Base-by-base conservation (phyloP, 1,140 invertebrate genomes). In the Drosophila kikkawai region DNA sequence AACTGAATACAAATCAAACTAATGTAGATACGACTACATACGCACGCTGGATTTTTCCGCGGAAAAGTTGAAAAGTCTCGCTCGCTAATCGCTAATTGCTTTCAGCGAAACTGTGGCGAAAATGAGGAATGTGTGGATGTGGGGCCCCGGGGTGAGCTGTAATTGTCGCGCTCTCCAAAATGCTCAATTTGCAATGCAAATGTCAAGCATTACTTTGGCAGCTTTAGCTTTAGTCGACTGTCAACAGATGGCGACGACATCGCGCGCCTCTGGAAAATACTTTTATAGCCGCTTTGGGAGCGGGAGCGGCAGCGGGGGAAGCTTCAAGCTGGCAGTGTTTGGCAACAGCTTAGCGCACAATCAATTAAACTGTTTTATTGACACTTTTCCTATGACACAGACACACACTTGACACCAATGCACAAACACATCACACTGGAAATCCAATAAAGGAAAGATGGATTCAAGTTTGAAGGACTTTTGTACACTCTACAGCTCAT, bases 121-220 rank as follows among this genome's bases (percentile, higher is more conserved):
- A 60, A 32, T 34, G 48, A 34, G 50, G 50, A 34, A 51, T 51
- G n/a, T 34, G 48, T 32, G 8, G 19, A 29, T 29, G 26, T 29
- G 26, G 32, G 36, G 12, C 1, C 0, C n/a, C 9, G 39, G 55
- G 39, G 22, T n/a, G 45, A 39, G 68, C 56, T 90, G 81, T 88
- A 90, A 88, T 88, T 90, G 85, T 88, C 80, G 85, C 78, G 73
- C 82, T 90, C 79, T 85, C 79, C 67, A 60, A 85, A 90, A 85
- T 85, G 85, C 79, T 79, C 85, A 90, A 90, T 90, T 90, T 90
- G 86, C 85, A 90, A 90, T 90, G 85, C 85, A 90, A 88, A 88
- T 88, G 82, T 85, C 71, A 76, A 74, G 85, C 85, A 90, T 91
- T 90, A 90, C 81, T 90, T 90, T 76, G 66, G 50, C 61, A 66